Evolutionary conservation across 2,113 vertebrate species (phyloP).

Genomic region (Melanostigma gelatinosum): DNA sequence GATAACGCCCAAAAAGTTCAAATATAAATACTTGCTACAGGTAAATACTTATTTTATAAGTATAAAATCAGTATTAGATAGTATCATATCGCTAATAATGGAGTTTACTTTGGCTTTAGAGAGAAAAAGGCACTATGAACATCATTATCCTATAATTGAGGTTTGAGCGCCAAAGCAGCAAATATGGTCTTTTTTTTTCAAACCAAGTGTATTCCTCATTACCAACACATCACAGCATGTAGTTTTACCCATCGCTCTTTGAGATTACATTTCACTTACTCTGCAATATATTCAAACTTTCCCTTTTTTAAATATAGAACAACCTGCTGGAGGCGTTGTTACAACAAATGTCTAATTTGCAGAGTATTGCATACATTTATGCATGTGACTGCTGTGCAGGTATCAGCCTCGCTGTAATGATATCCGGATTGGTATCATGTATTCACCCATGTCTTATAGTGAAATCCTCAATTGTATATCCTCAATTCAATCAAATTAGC

Average conservation of each 20-base stretch:
- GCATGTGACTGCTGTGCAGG: slow-evolving; percentile 10
- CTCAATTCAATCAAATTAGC: slow-evolving; percentile 20
- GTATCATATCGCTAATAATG: neutral
- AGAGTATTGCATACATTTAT: slow-evolving; percentile 57
- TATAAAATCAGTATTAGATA: too few species aligned
- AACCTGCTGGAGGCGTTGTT: slow-evolving; percentile 9
- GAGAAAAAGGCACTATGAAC: neutral
- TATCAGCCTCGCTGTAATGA: neutral
- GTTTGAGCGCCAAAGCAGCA: slow-evolving; percentile 31
- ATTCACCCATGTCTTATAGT: slow-evolving; percentile 4
- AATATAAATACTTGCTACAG: too few species aligned
- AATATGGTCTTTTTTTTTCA: slow-evolving; percentile 20
- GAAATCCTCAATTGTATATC: slow-evolving; percentile 25
- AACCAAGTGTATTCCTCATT: slow-evolving; percentile 27
- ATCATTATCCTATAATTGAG: neutral
- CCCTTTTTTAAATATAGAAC: slow-evolving; percentile 21
- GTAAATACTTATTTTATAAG: too few species aligned
- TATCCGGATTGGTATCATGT: slow-evolving; percentile 3
- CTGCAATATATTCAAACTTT: slow-evolving; percentile 4
- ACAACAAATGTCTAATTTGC: slow-evolving; percentile 19
- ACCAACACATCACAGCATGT: slow-evolving; percentile 23
- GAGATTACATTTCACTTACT: slow-evolving; percentile 41
- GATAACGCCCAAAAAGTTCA: too few species aligned
- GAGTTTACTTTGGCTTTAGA: neutral
- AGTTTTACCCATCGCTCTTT: slow-evolving; percentile 30